Conservation (phyloP, 2,888 invertebrate genomes). For the Idaea dimidiata region DNA sequence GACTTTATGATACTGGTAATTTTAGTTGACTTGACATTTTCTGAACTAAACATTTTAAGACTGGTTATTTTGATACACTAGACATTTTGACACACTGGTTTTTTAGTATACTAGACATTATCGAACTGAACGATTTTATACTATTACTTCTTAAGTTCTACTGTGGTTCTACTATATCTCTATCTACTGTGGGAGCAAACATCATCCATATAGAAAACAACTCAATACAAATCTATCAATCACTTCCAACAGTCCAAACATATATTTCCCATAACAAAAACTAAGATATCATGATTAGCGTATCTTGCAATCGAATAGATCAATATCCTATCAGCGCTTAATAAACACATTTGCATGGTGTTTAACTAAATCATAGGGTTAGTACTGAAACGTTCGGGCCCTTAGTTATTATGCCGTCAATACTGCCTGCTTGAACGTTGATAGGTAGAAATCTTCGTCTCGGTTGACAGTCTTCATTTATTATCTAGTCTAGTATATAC, state of each 20-base stretch:
- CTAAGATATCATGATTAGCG: neutral
- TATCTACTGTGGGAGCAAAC: no score
- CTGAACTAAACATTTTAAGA: no score
- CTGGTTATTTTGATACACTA: no score
- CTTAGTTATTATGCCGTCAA: neutral
- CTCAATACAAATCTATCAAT: neutral
- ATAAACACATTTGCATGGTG: constrained; percentile 32
- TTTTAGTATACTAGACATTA: no score
- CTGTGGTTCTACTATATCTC: no score
- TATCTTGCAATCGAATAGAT: neutral
- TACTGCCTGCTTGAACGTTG: neutral
- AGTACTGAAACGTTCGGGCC: neutral
- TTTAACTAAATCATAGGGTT: constrained; percentile 25
- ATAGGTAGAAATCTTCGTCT: neutral
- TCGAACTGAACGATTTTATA: no score
- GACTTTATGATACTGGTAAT: no score
- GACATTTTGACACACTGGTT: no score
- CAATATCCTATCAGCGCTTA: constrained; percentile 11
- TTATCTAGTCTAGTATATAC: neutral
- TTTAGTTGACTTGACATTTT: no score
- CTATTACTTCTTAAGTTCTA: no score
- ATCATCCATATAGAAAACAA: no score
- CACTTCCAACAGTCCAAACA: constrained; percentile 5
- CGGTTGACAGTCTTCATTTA: neutral
- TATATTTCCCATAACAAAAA: neutral